These are phyloP conservation scores for Fragum whitleyi DNA, from an alignment of 2,888 invertebrate genomes.

Conservation along the genomic window DNA sequence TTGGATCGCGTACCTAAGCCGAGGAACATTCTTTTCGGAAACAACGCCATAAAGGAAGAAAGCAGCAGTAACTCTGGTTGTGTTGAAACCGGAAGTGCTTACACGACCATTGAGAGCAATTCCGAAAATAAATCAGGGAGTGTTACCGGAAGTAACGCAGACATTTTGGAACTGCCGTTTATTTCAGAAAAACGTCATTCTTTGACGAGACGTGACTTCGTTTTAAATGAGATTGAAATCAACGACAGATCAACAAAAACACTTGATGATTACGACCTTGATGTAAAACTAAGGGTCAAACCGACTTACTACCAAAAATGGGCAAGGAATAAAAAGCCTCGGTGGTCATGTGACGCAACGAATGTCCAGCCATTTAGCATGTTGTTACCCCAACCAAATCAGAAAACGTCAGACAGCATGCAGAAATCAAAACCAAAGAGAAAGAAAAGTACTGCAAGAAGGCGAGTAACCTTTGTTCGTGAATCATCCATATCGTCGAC, in stretches of 20 bases:
- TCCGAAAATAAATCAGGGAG: neutral
- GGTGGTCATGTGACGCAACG: neutral
- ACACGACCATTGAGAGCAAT: constrained; percentile 11
- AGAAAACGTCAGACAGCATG: neutral
- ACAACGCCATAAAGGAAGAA: neutral
- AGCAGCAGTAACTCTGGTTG: neutral
- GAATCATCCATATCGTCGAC: neutral
- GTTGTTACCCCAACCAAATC: constrained; percentile 1
- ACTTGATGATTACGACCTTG: constrained; percentile 19
- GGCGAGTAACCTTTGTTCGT: neutral
- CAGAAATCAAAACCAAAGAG: neutral
- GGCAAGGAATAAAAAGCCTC: constrained; percentile 41
- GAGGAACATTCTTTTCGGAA: constrained; percentile 15
- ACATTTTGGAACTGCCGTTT: neutral
- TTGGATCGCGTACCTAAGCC: constrained; percentile 19
- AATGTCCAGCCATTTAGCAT: constrained; percentile 18
- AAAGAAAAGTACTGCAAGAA: constrained; percentile 2
- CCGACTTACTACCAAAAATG: constrained; percentile 51
- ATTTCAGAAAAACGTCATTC: neutral
- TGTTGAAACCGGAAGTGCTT: neutral
- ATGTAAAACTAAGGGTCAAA: constrained; percentile 33
- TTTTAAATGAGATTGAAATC: neutral
- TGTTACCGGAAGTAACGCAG: constrained; percentile 9
- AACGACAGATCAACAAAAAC: neutral
- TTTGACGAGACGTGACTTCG: constrained; percentile 27